Evolutionary conservation across 2,797 vertebrate genomes (phyloP), one percentile per base, ranked within the genome.

Genomic region (Bovichtus diacanthus): DNA sequence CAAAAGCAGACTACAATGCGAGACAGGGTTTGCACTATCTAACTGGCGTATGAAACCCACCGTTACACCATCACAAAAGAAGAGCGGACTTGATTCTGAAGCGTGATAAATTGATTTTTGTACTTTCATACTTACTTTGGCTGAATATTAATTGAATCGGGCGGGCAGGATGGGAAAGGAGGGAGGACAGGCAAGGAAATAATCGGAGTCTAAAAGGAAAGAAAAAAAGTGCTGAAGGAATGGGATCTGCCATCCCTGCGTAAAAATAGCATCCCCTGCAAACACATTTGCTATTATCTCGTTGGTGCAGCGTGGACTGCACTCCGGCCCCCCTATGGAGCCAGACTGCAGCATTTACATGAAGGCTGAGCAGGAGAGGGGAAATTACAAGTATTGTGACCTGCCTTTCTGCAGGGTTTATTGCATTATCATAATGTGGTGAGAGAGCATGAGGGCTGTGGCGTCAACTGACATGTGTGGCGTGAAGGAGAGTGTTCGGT

Each of bases 41-140:
- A 79, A 50, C 77, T 54, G n/a, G 60, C 55, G 5, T 66, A 76
- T 71, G 85, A 86, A 93, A 89, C 93, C 77, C 85, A 46, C 54
- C 36, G 41, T 86, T 81, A 74, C 79, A 18, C 67, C 70, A 31
- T 59, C 79, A 90, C 83, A 90, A 91, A 91, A 77, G 84, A 86
- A 77, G 82, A 68, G 89, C 80, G 49, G 59, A 82, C 85, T 82
- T 89, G 88, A 93, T 93, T 92, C 85, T 69, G 70, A 82, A 78
- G 88, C 91, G 89, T 93, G 92, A 94, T 94, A 90, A 94, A 94
- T 94, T 86, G 91, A 92, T 93, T 94, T 88, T 85, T 88, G 74
- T 84, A 90, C 92, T 93, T 93, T 84, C 82, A 85, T 87, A 92
- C 87, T 85, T 85, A 84, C 88, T 90, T 89, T 86, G 80, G 78